A percentile compares a stretch with the other conserved stretches of the same genome.
Conservation (phyloP, 2,113 vertebrate species). For the Galeopterus variegatus region DNA sequence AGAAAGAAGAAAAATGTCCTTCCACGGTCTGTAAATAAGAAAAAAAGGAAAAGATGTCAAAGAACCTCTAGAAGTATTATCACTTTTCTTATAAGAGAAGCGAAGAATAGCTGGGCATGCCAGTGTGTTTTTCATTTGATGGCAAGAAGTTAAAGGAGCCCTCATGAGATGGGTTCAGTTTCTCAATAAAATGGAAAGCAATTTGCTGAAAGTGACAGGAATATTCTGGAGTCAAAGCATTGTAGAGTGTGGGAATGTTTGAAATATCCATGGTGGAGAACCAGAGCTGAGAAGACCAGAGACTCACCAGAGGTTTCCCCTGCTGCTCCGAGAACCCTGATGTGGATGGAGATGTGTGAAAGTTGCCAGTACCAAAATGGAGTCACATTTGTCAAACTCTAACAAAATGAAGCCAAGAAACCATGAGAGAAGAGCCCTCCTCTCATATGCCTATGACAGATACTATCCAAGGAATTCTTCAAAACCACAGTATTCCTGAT, state of each 20-base stretch:
- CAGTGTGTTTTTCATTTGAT: neutral
- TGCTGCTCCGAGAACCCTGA: neutral
- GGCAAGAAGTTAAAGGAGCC: conserved; percentile 21
- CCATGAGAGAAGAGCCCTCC: too few species aligned
- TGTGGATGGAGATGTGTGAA: neutral
- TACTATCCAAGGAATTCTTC: too few species aligned
- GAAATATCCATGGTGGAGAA: neutral
- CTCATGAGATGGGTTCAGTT: neutral
- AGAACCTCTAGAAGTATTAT: neutral
- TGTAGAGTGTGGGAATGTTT: neutral
- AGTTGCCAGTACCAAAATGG: too few species aligned
- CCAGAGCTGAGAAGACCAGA: neutral
- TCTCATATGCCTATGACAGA: too few species aligned
- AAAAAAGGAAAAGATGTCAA: neutral
- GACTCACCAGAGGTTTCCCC: neutral
- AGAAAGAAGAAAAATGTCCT: neutral
- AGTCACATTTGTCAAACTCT: too few species aligned
- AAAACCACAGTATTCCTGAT: too few species aligned
- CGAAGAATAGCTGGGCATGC: neutral
- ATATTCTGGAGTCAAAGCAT: conserved; percentile 9
- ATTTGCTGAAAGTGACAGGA: neutral
- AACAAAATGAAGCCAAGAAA: too few species aligned
- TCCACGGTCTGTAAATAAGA: conserved; percentile 18
- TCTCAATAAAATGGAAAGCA: neutral
- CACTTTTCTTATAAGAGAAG: neutral